Evolutionary conservation across 2,113 vertebrate species (phyloP).

Genomic region (Pygathrix nemaeus): DNA sequence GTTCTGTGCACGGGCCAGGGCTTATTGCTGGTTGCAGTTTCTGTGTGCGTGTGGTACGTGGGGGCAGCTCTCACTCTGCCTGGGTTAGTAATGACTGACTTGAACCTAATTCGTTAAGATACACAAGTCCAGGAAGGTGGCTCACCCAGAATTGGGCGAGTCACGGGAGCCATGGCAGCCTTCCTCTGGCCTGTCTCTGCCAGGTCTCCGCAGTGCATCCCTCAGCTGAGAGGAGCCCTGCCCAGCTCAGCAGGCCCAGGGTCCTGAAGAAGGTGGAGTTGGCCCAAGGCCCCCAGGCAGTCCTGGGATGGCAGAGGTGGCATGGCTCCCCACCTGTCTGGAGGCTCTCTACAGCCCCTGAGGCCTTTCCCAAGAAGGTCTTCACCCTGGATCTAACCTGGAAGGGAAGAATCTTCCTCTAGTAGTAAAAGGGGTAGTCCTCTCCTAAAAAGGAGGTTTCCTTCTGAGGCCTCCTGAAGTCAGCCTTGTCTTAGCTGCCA

Average conservation of each 20-base stretch:
- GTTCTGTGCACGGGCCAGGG: background rate
- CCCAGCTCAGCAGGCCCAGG: background rate
- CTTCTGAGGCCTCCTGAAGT: background rate
- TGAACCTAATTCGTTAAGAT: background rate
- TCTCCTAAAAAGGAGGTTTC: background rate
- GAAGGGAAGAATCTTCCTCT: background rate
- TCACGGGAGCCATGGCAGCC: background rate
- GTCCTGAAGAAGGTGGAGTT: background rate
- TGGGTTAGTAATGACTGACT: background rate
- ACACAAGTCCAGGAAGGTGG: background rate
- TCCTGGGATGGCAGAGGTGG: background rate
- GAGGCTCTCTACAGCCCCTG: background rate
- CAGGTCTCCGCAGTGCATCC: rapidly evolving
- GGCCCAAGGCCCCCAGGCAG: background rate
- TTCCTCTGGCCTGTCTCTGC: background rate
- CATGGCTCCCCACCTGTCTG: background rate
- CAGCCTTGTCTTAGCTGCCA: background rate
- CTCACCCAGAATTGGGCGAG: background rate
- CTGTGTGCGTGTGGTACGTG: background rate
- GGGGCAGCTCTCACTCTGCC: background rate
- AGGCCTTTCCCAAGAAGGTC: background rate
- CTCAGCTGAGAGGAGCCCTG: background rate
- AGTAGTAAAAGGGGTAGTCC: background rate
- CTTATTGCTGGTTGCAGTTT: too few species aligned
- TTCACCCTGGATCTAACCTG: background rate